Evolutionary conservation across 2,888 invertebrate genomes (phyloP), one percentile per base, ranked within the genome.

Genomic region (Ferdinandea cuprea): DNA sequence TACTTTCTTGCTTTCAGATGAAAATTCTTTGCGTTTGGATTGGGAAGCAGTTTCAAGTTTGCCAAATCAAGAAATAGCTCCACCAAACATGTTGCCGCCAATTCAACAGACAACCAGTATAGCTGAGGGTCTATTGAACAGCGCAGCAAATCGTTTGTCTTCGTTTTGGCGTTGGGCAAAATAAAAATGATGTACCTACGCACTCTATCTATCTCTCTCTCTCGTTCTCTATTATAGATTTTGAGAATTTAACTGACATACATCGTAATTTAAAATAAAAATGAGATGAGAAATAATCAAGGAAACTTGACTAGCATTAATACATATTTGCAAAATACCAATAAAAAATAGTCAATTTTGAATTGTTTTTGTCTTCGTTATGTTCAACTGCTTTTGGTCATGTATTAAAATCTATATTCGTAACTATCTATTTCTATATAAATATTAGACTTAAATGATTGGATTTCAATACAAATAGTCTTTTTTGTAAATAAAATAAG

Each of bases 121-220:
- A 85, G 95, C 95, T 42, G 94, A 94, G 28, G 95, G 96, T 63
- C 92, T 96, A 19, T 94, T 96, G 87, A 95, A 95, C 72, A 96
- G 96, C 87, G 96, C 96, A 25, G 96, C 96, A 63, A 95, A 96
- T 72, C 95, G 96, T 85, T 92, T 97, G 86, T 95, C 95, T 48
- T 96, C 96, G 71, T 93, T 97, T 88, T 95, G 96, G 94, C 93
- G 95, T 66, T 89, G 90, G 90, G 89, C 88, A 21, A 90, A 89
- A 85, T 89, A 28, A 72, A 6, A n/a, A n/a, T n/a, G n/a, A 19
- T 7, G 17, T 8, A 40, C n/a, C n/a, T n/a, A n/a, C n/a, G n/a
- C n/a, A n/a, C n/a, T n/a, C n/a, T n/a, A n/a, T n/a, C n/a, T n/a
- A n/a, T n/a, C n/a, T n/a, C n/a, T n/a, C n/a, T n/a, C n/a, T n/a